Conservation (phyloP, 2,888 invertebrate species). For the Ormyrus thymus region DNA sequence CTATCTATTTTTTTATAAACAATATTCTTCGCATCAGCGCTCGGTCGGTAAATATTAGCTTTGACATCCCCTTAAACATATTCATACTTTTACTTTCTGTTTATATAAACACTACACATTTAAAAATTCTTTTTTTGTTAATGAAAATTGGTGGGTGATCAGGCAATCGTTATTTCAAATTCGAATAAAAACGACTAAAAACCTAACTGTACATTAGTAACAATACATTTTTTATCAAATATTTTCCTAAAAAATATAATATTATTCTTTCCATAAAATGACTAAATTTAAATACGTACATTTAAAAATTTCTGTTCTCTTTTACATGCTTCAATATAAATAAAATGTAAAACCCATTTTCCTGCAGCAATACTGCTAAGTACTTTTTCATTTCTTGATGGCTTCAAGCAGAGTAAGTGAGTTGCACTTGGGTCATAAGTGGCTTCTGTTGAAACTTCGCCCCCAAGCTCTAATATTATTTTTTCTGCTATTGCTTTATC, state of each 20-base stretch:
- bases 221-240: background rate
- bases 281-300: constrained; percentile 74
- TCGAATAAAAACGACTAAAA: background rate
- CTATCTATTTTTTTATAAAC: no score
- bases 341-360: constrained; percentile 90
- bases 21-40: no score
- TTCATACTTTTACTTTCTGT: no score
- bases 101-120: no score
- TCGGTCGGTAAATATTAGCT: no score
- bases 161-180: no score
- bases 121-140: no score
- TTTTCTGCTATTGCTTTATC: constrained; percentile 67
- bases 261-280: constrained; percentile 6
- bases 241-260: constrained; percentile 23
- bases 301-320: constrained; percentile 79
- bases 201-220: background rate
- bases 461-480: constrained; percentile 80
- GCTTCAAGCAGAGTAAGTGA: constrained; percentile 86
- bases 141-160: no score
- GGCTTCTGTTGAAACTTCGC: constrained; percentile 78
- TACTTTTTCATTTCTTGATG: constrained; percentile 90
- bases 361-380: constrained; percentile 91
- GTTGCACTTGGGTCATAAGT: constrained; percentile 81
- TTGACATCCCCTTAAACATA: no score
- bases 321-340: constrained; percentile 84